Base-by-base conservation (phyloP, 2,797 vertebrate genomes). In the Remorina albescens region DNA sequence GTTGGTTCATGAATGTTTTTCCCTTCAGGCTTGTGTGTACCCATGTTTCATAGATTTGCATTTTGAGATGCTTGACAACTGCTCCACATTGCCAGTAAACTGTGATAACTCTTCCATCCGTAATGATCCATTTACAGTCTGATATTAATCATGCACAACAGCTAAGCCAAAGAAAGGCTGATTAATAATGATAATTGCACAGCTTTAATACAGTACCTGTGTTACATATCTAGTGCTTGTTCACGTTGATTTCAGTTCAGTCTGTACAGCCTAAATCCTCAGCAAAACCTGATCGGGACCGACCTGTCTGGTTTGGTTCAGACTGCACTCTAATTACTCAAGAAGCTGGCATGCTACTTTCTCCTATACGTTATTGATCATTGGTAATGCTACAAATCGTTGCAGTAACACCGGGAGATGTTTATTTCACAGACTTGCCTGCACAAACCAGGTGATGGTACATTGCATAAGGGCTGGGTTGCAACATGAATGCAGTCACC, bases 391-490 rank as follows among this genome's bases (percentile, higher is more conserved):
- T 11, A 13, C n/a, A 12, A 60, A 18, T 34, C 4, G 30, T n/a
- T 39, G 25, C 9, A 49, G 32, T 25, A 61, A 49, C 9, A 66
- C 18, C 3, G 16, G 2, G 30, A 21, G 18, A 63, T 26, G 26
- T n/a, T 25, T 6, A 12, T 9, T 21, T 19, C 18, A 13, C 47
- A 8, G 7, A 6, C 18, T 11, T 30, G 32, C 42, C 46, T 7
- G 30, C 30, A 32, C 23, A 53, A 59, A 54, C 12, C 72, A 63
- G 44, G 63, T 7, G 32, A 65, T 37, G 51, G 12, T 23, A 2
- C 0, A 39, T 76, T 81, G 67, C 73, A 67, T 77, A 71, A 84
- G 71, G 63, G 55, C 60, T 68, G 71, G 63, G 58, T 66, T 68
- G 47, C 56, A 68, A 76, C 32, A n/a, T 41, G 16, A 46, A 25